Base-by-base conservation (phyloP, 2,888 invertebrate species). In the Gastracanthus pulcherrimus region DNA sequence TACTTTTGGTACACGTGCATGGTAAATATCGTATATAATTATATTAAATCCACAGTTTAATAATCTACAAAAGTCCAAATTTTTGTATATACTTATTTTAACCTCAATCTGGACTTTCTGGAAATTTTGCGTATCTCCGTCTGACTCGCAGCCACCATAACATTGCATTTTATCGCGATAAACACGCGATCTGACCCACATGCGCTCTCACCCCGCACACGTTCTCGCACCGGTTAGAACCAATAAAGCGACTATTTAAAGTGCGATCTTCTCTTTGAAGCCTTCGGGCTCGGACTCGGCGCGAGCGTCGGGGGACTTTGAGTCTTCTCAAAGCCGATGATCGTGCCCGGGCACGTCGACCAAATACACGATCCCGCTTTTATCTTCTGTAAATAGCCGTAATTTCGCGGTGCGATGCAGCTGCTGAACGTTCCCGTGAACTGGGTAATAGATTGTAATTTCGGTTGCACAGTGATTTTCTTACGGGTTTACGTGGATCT, bases 361-460 rank as follows among this genome's bases (percentile, higher is more conserved):
- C 29, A 60, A 60, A 60, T 60, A 60, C 58, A 60, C 58, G 58
- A 60, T 26, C 29, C 26, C 29, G 16, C 29, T 60, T 60, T 60
- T 60, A 60, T 60, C 58, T 60, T 60, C n/a, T 60, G 58, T 16
- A 60, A 60, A 60, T 60, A 60, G 51, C 19, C 51, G 51, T 51
- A 51, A 23, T 51, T 51, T 51, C 1, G 51, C 51, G 7, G 6
- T 7, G 51, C 51, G 6, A 51, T 51, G 23, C 51, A 51, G 51
- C 51, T 51, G n/a, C 51, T n/a, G n/a, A 45, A 45, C n/a, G 16
- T 45, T 9, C 16, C 6, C n/a, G n/a, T n/a, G n/a, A n/a, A n/a
- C n/a, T n/a, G n/a, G n/a, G n/a, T n/a, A n/a, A n/a, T n/a, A n/a
- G n/a, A n/a, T n/a, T n/a, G n/a, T n/a, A n/a, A n/a, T 48, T 16